These are phyloP conservation scores for Ianthella basta DNA, from an alignment of 37 sponge, comb jelly and placozoan species.

Conservation along the genomic window DNA sequence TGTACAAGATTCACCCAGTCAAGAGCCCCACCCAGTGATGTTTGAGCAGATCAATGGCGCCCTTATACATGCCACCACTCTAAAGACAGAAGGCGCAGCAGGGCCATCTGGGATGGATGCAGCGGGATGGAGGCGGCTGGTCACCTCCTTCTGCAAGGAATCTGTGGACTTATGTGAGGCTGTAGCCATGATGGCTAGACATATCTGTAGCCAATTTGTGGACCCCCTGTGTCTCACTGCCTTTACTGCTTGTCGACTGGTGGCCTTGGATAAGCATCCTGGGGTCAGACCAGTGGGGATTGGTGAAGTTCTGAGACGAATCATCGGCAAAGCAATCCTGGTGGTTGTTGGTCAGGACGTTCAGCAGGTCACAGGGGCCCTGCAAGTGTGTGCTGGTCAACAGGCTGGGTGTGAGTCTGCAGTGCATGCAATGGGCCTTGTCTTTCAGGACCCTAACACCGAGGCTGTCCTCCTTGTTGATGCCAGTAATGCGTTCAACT, in stretches of 20 bases:
- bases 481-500: conserved; percentile 8
- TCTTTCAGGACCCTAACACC: background rate
- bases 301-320: conserved; percentile 3
- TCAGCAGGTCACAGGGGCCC: background rate
- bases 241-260: conserved; percentile 8
- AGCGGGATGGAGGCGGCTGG: too few species aligned
- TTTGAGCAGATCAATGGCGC: too few species aligned
- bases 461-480: conserved; percentile 7
- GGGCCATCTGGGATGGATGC: too few species aligned
- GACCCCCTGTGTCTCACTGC: background rate
- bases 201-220: background rate
- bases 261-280: background rate
- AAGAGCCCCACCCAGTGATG: too few species aligned
- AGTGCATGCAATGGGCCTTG: too few species aligned
- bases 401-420: too few species aligned
- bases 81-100: too few species aligned
- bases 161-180: background rate
- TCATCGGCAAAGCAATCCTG: conserved; percentile 4
- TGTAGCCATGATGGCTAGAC: background rate
- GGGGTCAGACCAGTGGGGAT: conserved; percentile 1
- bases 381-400: too few species aligned
- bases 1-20: too few species aligned
- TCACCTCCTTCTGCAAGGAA: background rate
- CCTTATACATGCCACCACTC: too few species aligned
- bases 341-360: background rate